Base-by-base conservation (phyloP, 2,113 vertebrate genomes). In the Camelus dromedarius region DNA sequence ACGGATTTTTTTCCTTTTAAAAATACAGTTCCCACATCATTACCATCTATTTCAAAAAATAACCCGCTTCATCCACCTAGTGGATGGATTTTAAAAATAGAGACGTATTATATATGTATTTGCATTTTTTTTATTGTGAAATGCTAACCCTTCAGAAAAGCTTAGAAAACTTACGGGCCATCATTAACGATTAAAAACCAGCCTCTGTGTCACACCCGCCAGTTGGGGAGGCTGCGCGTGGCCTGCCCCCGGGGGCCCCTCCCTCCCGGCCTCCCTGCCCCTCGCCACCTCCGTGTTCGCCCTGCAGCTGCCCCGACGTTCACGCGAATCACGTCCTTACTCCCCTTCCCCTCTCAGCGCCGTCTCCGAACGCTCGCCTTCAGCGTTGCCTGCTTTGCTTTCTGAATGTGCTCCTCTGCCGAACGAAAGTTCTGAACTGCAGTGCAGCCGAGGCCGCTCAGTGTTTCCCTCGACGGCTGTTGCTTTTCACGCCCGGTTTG, bases 251-350 rank as follows among this genome's bases (percentile, higher is more conserved):
- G 16, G 30, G 50, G 19, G 1, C 7, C 4, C 4, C 1, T 2
- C 28, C 38, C 18, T 19, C 4, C 38, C 3, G 1, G 0, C 5
- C 3, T 26, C 38, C 26, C 32, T 5, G 6, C 4, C 5, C 5
- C 2, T 1, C 9, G 2, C 22, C 0, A 0, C 20, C 32, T 62
- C 35, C 46, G 26, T 0, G 38, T 11, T 19, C 32, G 0, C 16
- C 48, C 52, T 4, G 4, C 16, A 16, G 60, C 35, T 24, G 8
- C 54, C 62, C 62, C 26, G 50, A 8, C 8, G 2, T 10, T 5
- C 7, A 1, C 1, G 7, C 8, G 4, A 2, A 20, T 9, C 3
- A 11, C 46, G 12, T 20, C 24, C 28, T 26, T 13, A 28, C 0
- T 1, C 5, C 4, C 14, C 38, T 13, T 16, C 24, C 38, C 6